Percentiles rank a stretch among this genome's conserved stretches.
Evolutionary conservation across 2,797 vertebrate species (phyloP).

Genomic region (Poeciliopsis presidionis): DNA sequence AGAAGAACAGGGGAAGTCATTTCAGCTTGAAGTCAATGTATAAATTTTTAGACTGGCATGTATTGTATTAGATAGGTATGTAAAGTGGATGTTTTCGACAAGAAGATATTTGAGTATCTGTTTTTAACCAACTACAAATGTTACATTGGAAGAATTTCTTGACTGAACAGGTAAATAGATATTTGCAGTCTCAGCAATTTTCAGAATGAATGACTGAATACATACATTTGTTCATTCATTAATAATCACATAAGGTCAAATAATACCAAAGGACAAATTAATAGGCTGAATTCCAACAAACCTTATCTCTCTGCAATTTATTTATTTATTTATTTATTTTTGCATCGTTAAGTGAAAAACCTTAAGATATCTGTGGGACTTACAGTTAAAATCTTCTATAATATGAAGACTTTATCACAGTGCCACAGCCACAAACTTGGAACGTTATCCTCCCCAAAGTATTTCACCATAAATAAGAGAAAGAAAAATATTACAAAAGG

Average conservation of each 20-base stretch:
- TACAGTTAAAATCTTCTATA: neutral
- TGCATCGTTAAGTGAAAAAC: neutral
- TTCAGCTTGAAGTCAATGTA: constrained; percentile 59
- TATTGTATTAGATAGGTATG: neutral
- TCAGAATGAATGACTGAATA: neutral
- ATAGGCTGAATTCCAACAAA: neutral
- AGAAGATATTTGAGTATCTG: neutral
- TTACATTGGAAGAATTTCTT: neutral
- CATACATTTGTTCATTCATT: neutral
- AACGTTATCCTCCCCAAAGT: neutral
- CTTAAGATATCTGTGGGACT: neutral
- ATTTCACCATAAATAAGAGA: neutral
- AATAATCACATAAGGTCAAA: neutral
- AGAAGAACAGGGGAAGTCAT: constrained; percentile 48
- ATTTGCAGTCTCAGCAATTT: neutral
- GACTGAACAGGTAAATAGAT: neutral
- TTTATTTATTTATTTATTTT: neutral
- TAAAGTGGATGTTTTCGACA: neutral
- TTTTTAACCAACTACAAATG: neutral
- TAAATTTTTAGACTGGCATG: neutral
- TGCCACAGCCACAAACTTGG: neutral
- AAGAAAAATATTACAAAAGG: neutral
- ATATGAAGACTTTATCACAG: neutral
- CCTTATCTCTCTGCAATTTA: neutral
- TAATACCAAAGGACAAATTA: too few species aligned